Conservation (phyloP, 2,888 invertebrate genomes). For the Drosophila limbata region DNA sequence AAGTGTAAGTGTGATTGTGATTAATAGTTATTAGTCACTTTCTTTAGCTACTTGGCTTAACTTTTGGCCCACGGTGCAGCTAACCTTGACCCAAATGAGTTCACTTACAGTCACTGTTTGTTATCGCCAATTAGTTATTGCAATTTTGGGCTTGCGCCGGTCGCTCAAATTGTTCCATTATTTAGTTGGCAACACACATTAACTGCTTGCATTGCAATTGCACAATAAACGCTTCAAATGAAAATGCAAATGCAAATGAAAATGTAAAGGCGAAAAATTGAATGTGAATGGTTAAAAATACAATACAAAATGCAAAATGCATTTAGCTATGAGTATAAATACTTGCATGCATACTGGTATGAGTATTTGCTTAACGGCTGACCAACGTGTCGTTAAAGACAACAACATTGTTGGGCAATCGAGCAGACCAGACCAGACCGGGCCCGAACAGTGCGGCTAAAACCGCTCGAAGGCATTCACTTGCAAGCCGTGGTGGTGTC, state of each 20-base stretch:
- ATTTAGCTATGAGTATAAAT: constrained; percentile 35
- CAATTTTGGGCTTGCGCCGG: constrained; percentile 26
- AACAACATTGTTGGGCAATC: constrained; percentile 58
- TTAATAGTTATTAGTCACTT: constrained; percentile 65
- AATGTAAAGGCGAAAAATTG: constrained; percentile 43
- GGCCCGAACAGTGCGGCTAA: constrained; percentile 26
- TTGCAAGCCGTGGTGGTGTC: constrained; percentile 52
- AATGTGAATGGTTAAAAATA: constrained; percentile 19
- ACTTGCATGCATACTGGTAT: constrained; percentile 17
- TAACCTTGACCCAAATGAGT: constrained; percentile 78
- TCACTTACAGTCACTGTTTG: constrained; percentile 2
- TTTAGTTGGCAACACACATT: constrained; percentile 13
- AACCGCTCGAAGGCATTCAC: constrained; percentile 53
- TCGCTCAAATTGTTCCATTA: constrained; percentile 23
- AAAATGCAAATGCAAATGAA: constrained; percentile 51
- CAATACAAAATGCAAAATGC: constrained; percentile 22
- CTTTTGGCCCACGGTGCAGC: constrained; percentile 41
- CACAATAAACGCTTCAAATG: constrained; percentile 49
- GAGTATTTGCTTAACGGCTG: constrained; percentile 58
- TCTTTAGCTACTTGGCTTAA: constrained; percentile 38
- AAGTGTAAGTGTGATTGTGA: constrained; percentile 29
- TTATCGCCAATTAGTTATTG: constrained; percentile 17
- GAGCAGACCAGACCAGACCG: constrained; percentile 21
- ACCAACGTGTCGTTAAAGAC: constrained; percentile 47
- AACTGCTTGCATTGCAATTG: constrained; percentile 49